Evolutionary conservation across 2,888 invertebrate genomes (phyloP).

Genomic region (Drosophila meridiana): DNA sequence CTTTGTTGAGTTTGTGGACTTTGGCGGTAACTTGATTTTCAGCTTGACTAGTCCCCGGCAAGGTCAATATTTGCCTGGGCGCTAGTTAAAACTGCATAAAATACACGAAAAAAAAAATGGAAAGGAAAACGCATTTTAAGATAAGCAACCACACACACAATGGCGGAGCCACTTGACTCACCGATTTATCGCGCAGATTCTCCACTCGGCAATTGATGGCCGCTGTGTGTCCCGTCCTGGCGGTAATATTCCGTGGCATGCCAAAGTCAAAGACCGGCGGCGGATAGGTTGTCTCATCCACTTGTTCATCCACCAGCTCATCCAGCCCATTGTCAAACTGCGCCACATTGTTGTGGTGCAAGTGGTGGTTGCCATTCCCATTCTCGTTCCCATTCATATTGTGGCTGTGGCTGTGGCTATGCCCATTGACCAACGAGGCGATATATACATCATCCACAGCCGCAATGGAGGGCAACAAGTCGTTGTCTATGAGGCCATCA

Average conservation of each 20-base stretch:
- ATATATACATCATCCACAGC: constrained; percentile 73
- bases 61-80: constrained; percentile 61
- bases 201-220: constrained; percentile 95
- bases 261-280: constrained; percentile 93
- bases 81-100: constrained; percentile 63
- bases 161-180: constrained; percentile 83
- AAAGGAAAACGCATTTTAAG: constrained; percentile 29
- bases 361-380: constrained; percentile 34
- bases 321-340: constrained; percentile 68
- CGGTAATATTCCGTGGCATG: constrained; percentile 93
- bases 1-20: constrained; percentile 40
- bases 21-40: constrained; percentile 75
- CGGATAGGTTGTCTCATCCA: constrained; percentile 72
- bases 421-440: constrained; percentile 64
- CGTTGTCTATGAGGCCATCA: constrained; percentile 48
- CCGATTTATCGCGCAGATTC: constrained; percentile 95
- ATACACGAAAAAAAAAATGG: constrained; percentile 16
- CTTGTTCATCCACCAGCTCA: constrained; percentile 51
- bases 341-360: constrained; percentile 59
- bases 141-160: constrained; percentile 24
- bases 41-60: constrained; percentile 62
- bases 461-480: constrained; percentile 68
- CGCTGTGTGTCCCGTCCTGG: constrained; percentile 94
- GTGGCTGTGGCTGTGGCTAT: constrained; percentile 53
- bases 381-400: constrained; percentile 22